phyloP scores from a whole-genome alignment of 2,797 vertebrate genomes.

The Sebastes minor region DNA sequence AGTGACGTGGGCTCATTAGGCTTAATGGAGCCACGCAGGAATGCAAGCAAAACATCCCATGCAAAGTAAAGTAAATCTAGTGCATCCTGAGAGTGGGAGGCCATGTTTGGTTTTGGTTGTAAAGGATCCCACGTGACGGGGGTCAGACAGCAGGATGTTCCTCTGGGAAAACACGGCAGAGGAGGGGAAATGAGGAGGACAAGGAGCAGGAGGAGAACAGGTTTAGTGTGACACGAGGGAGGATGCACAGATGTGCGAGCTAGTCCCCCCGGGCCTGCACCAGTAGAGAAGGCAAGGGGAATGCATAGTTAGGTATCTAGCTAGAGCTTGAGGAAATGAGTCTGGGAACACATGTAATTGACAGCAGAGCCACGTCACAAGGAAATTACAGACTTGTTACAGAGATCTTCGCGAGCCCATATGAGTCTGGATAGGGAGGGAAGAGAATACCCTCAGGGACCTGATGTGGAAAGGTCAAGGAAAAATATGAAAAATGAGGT shows the following conservation, averaged over 20 bases:
- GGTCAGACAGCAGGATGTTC: constrained; percentile 50
- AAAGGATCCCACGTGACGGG: constrained; percentile 34
- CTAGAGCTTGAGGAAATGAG: constrained; percentile 13
- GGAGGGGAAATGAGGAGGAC: constrained; percentile 51
- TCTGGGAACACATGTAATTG: background rate
- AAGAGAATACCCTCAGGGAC: background rate
- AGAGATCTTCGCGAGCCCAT: background rate
- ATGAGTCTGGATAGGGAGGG: background rate
- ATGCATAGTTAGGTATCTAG: constrained; percentile 5
- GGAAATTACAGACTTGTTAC: constrained; percentile 3
- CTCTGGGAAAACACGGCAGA: constrained; percentile 44
- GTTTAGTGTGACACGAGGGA: constrained; percentile 35
- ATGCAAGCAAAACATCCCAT: constrained; percentile 46
- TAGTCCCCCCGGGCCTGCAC: constrained; percentile 21
- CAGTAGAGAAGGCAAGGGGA: constrained; percentile 12
- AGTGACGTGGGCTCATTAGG: constrained; percentile 53
- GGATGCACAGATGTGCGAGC: constrained; percentile 42
- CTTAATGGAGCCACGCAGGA: constrained; percentile 58
- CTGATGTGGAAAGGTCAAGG: constrained; percentile 27
- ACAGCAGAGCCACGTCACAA: constrained; percentile 13
- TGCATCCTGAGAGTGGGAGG: constrained; percentile 40
- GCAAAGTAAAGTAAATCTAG: constrained; percentile 49
- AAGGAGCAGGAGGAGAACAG: constrained; percentile 64
- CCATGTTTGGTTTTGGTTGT: constrained; percentile 49
- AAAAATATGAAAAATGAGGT: background rate